Evolutionary conservation across 1,140 invertebrate species (phyloP), one percentile per base, ranked within the genome.

Genomic region (Pomacea maculata): DNA sequence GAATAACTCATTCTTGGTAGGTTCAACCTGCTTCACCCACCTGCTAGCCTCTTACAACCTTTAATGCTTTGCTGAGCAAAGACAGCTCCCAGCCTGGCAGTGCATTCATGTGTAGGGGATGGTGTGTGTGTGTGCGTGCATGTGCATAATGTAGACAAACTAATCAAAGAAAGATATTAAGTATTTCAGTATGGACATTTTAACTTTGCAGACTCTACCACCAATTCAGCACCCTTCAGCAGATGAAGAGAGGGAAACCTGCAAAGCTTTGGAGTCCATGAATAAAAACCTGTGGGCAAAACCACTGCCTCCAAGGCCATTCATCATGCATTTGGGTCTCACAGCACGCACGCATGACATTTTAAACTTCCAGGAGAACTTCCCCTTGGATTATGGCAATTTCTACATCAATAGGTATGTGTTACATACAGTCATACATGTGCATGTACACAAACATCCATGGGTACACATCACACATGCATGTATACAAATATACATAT

Each of bases 321-420:
- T 91, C 86, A 78, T 91, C 14, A 81, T 92, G 0, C 91, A 92
- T 80, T 84, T 92, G 19, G 91, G 90, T 14, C 83, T 91, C n/a
- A 91, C 90, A 34, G 90, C 90, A 10, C 81, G 91, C 54, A 91
- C 91, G n/a, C 89, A 91, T 82, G 86, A 90, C 75, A 86, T 90
- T 52, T 76, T 82, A 65, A 87, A 90, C 25, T 92, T 90, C 85
- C 90, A 91, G 85, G 85, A 84, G 14, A 88, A 90, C 79, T 90
- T 90, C 82, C 85, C 89, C 1, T 86, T 88, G 25, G 87, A 90
- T 34, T 90, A 89, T 77, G 82, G 82, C 34, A 85, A 89, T 57
- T 90, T 83, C 84, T 90, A 85, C 83, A 85, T 91, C 75, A 89
- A 91, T 70, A 87, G 86, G 89, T 90, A n/a, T 75, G 68, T 80